Evolutionary conservation across 2,113 vertebrate genomes (phyloP).

Genomic region (Channa maculata): DNA sequence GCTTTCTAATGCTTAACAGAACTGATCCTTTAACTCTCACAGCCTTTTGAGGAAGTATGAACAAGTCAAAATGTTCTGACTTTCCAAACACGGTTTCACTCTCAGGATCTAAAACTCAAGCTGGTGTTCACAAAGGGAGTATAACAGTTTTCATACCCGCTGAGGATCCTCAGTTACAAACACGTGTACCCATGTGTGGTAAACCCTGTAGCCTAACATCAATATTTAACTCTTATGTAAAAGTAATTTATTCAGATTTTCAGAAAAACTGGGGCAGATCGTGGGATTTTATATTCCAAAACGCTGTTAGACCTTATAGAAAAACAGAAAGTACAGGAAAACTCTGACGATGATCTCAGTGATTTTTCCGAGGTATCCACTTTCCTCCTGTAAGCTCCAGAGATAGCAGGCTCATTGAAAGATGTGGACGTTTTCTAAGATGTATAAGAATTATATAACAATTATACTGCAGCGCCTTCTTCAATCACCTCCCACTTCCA

Average conservation of each 20-base stretch:
- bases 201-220: not conserved
- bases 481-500: not conserved
- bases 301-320: not conserved
- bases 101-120: no score
- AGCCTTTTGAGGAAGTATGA: no score
- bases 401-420: slow-evolving; percentile 15
- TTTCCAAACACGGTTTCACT: no score
- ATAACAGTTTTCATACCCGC: no score
- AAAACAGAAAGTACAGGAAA: not conserved
- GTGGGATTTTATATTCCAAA: not conserved
- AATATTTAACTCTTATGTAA: not conserved
- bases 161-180: not conserved
- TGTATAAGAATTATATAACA: slow-evolving; percentile 2
- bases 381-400: not conserved
- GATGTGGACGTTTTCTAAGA: slow-evolving; percentile 29
- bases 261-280: not conserved
- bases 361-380: slow-evolving; percentile 15
- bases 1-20: no score
- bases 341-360: slow-evolving; percentile 6
- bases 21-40: no score
- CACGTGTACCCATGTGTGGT: not conserved
- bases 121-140: no score
- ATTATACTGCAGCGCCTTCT: no score
- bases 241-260: not conserved
- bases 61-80: no score